Base-by-base conservation (phyloP, 30 jellyfish, hydroid and myxozoan genomes). In the Rhopilema esculentum region DNA sequence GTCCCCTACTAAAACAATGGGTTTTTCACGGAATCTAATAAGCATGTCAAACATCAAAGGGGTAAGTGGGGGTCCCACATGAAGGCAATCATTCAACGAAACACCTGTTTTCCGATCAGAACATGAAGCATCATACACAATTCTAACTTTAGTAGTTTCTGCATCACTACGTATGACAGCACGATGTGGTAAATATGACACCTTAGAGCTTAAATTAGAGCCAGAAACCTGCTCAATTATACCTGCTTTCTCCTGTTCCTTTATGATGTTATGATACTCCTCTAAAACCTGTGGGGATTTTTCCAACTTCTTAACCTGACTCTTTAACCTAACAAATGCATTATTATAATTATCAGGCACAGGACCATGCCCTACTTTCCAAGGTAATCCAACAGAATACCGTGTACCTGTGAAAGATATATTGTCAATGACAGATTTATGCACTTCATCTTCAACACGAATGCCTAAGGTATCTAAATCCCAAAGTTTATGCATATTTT, bases 361-460 rank as follows among this genome's bases (percentile, higher is more conserved):
- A 31, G 95, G 95, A 22, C 66, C 50, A 49, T 86, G 90, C 33
- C 95, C 95, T 22, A 73, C 84, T 71, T 86, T 86, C 95, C 95
- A 86, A n/a, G 95, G 95, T 23, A 86, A 61, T 61, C 70, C 64
- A 8, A 86, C 89, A 28, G 89, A 73, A 86, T 86, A 86, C 31
- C 95, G 65, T 49, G 76, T 19, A 52, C 95, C 89, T 73, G 89
- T 62, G 49, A 86, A 86, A 16, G 24, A 28, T 28, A 86, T 66
- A 28, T 75, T 75, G 50, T 86, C 95, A 61, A 86, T 61, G 15
- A 86, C 65, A 29, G 26, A 26, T 62, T 75, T 83, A 86, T 86
- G 84, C 27, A 65, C 95, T 25, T 75, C 79, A 29, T 86, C 68
- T 48, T 74, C 89, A 27, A 73, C 68, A 28, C 89, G 23, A 20